A percentile compares a stretch with the other conserved stretches of the same genome.
phyloP scores from a whole-genome alignment of 2,888 invertebrate genomes.

The Scotopteryx bipunctaria region DNA sequence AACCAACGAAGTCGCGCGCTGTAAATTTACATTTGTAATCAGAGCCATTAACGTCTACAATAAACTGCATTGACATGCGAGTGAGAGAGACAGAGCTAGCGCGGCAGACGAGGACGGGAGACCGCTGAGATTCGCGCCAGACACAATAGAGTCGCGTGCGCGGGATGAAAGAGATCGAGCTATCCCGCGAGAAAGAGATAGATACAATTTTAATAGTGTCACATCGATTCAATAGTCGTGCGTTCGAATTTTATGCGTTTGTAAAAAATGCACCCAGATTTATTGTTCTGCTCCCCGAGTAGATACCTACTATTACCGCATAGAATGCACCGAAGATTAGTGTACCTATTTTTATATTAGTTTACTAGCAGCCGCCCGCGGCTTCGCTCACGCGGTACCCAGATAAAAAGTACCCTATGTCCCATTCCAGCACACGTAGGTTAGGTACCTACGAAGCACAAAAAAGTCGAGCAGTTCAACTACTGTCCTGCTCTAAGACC shows the following conservation, averaged over 20 bases:
- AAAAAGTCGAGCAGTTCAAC: no score
- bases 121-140: constrained; percentile 63
- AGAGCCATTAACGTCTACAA: constrained; percentile 81
- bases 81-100: constrained; percentile 62
- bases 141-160: constrained; percentile 81
- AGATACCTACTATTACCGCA: no score
- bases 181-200: constrained; percentile 56
- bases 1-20: constrained; percentile 77
- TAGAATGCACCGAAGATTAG: no score
- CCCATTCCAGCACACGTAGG: no score
- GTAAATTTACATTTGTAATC: constrained; percentile 83
- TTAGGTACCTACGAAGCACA: no score
- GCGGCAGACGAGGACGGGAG: constrained; percentile 55
- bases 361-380: no score
- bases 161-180: constrained; percentile 55
- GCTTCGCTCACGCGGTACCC: no score
- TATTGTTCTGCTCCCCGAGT: constrained; percentile 54
- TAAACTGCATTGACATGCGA: constrained; percentile 80
- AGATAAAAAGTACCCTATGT: no score
- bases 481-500: no score
- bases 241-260: constrained; percentile 79
- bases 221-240: constrained; percentile 65
- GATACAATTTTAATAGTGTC: constrained; percentile 45
- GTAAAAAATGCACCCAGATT: constrained; percentile 77
- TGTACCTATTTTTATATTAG: no score